Percentiles rank a stretch among this genome's conserved stretches.
phyloP scores from a whole-genome alignment of 2,797 vertebrate genomes.

The Spondyliosoma cantharus region DNA sequence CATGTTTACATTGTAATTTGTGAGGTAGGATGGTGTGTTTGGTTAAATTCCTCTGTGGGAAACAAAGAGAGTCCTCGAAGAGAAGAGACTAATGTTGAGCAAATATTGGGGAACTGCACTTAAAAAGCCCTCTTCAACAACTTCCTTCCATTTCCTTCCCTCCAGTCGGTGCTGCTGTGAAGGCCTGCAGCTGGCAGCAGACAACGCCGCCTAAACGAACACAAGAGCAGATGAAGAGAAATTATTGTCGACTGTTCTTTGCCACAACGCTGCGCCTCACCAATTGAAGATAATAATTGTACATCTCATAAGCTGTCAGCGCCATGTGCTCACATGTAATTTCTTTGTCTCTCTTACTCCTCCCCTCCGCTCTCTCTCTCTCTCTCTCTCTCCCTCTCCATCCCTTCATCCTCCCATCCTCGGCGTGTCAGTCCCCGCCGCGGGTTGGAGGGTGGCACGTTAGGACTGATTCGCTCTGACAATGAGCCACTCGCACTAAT shows the following conservation, averaged over 20 bases:
- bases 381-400: conserved; percentile 17
- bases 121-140: conserved; percentile 25
- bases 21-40: not conserved
- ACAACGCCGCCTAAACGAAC: conserved; percentile 15
- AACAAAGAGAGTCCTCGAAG: conserved; percentile 32
- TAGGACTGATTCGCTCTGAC: conserved; percentile 94
- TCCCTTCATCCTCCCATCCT: conserved; percentile 43
- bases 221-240: conserved; percentile 53
- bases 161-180: conserved; percentile 10
- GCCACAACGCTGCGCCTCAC: conserved; percentile 47
- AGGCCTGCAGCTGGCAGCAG: conserved; percentile 30
- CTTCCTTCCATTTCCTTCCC: conserved; percentile 37
- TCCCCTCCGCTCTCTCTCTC: conserved; percentile 33
- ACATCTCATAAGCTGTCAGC: conserved; percentile 72
- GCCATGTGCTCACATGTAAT: conserved; percentile 69
- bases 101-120: conserved; percentile 44
- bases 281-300: conserved; percentile 67
- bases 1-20: conserved; percentile 15
- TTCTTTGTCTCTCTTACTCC: conserved; percentile 63
- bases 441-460: conserved; percentile 79
- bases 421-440: conserved; percentile 51
- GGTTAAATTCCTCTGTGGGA: conserved; percentile 29
- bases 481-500: conserved; percentile 93
- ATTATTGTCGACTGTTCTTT: conserved; percentile 46
- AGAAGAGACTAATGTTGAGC: conserved; percentile 40